Evolutionary conservation across 2,113 vertebrate species (phyloP).

Genomic region (Phylloscopus trochilus): DNA sequence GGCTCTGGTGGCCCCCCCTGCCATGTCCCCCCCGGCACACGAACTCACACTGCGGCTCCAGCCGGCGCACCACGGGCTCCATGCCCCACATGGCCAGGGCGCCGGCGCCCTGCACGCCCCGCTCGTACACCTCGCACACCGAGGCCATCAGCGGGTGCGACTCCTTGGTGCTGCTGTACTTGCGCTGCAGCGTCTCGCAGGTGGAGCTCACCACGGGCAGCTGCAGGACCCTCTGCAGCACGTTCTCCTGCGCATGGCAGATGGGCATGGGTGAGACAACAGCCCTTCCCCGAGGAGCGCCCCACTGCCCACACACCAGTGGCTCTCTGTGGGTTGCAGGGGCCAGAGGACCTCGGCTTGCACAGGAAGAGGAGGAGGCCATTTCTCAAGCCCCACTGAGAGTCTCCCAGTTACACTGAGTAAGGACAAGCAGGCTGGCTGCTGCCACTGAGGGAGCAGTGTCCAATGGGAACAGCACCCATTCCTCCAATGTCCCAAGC

Average conservation of each 20-base stretch:
- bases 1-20: not conserved
- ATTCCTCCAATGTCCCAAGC: not conserved
- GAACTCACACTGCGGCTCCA: constrained; percentile 80
- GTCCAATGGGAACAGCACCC: accelerated
- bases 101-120: constrained; percentile 66
- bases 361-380: not conserved
- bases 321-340: not conserved
- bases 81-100: constrained; percentile 73
- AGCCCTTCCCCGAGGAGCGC: not conserved
- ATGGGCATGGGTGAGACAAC: not conserved
- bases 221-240: constrained; percentile 74
- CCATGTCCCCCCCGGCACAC: accelerated
- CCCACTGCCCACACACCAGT: accelerated
- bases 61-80: constrained; percentile 74
- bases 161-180: constrained; percentile 77
- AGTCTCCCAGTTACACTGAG: not conserved
- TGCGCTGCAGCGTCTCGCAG: constrained; percentile 69
- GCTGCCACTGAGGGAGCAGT: not conserved
- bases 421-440: not conserved
- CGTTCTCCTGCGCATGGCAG: constrained; percentile 59
- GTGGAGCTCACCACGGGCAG: constrained; percentile 76
- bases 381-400: not conserved
- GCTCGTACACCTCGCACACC: constrained; percentile 74
- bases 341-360: not conserved
- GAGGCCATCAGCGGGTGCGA: constrained; percentile 74